phyloP scores from a whole-genome alignment of 2,888 invertebrate genomes.

The Psylliodes chrysocephalus region DNA sequence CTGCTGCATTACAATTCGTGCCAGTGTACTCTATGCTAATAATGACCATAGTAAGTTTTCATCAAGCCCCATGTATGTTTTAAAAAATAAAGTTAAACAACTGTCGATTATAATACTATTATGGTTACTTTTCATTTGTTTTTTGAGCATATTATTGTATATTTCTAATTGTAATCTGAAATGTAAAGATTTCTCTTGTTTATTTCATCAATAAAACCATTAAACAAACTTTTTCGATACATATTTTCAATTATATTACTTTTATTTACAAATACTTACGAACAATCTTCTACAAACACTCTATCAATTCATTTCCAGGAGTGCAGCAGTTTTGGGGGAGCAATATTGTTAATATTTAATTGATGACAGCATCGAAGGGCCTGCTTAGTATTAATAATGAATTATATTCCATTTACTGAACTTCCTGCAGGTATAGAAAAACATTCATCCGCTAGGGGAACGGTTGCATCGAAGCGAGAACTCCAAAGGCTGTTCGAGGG shows the following conservation, averaged over 20 bases:
- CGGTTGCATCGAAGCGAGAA: slow-evolving; percentile 36
- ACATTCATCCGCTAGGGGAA: slow-evolving; percentile 32
- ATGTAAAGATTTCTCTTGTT: no score
- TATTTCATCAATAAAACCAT: no score
- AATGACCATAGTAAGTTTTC: no score
- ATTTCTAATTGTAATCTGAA: no score
- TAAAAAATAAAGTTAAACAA: no score
- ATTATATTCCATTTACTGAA: slow-evolving; percentile 51
- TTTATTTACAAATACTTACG: neutral
- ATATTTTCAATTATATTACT: neutral
- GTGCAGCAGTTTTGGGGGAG: neutral
- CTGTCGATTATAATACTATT: no score
- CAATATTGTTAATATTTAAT: slow-evolving; percentile 46
- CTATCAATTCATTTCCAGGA: neutral
- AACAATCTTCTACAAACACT: neutral
- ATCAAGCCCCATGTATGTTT: no score
- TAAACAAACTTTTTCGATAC: neutral
- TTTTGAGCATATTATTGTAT: no score
- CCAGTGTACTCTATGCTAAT: no score
- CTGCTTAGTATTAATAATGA: slow-evolving; percentile 51
- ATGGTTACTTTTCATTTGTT: no score
- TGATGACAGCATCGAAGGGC: slow-evolving; percentile 37
- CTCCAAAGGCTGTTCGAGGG: slow-evolving; percentile 14
- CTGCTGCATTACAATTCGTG: no score
- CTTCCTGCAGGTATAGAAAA: slow-evolving; percentile 50